These are phyloP conservation scores for Melieria omissa DNA, from an alignment of 2,888 invertebrate species.

Conservation along the genomic window DNA sequence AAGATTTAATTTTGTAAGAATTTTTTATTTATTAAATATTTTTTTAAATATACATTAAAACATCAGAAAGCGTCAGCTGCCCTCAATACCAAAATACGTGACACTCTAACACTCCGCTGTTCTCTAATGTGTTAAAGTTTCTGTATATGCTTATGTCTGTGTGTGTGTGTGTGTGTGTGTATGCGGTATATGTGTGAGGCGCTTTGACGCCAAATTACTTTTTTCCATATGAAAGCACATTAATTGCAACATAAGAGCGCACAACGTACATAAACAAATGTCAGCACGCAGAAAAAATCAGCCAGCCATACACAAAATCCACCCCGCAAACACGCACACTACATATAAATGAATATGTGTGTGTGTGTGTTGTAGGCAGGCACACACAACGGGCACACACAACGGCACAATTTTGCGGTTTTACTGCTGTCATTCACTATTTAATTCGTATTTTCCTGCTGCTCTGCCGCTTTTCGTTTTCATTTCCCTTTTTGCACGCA, in stretches of 20 bases:
- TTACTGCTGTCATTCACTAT: slow-evolving; percentile 36
- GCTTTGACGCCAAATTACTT: slow-evolving; percentile 34
- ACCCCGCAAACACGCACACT: slow-evolving; percentile 23
- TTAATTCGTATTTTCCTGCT: slow-evolving; percentile 9
- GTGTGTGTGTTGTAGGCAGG: background rate
- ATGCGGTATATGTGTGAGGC: background rate
- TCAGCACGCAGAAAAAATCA: slow-evolving; percentile 13
- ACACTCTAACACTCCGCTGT: too few relatives aligned
- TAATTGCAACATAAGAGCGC: slow-evolving; percentile 22
- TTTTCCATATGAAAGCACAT: slow-evolving; percentile 31
- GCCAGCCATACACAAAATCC: slow-evolving; percentile 27
- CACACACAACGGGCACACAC: slow-evolving; percentile 2
- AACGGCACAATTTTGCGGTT: slow-evolving; percentile 36
- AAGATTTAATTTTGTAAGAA: too few relatives aligned
- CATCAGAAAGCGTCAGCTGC: too few relatives aligned
- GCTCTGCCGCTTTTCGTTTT: slow-evolving; percentile 2
- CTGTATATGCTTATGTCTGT: background rate
- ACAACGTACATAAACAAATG: too few relatives aligned
- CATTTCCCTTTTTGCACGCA: slow-evolving; percentile 2
- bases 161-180: slow-evolving; percentile 11
- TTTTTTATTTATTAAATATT: too few relatives aligned
- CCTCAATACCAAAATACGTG: too few relatives aligned
- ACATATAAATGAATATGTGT: background rate
- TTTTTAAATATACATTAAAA: too few relatives aligned
- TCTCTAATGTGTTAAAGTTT: too few relatives aligned